A percentile compares a stretch with the other conserved stretches of the same genome.
phyloP scores from a whole-genome alignment of 2,888 invertebrate species.

The Chironomus tentans region DNA sequence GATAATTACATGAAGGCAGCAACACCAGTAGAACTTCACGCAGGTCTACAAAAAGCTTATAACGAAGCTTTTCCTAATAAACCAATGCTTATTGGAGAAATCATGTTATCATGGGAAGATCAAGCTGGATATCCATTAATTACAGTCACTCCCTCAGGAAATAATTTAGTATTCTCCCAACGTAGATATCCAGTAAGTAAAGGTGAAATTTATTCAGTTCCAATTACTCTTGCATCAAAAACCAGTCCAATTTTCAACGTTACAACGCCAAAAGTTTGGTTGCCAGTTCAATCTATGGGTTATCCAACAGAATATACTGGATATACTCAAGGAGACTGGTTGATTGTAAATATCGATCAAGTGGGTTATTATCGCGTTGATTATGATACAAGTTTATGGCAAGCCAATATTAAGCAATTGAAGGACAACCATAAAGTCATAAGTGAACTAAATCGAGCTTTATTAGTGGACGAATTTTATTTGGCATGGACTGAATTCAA shows the following conservation, averaged over 20 bases:
- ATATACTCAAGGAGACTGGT: slow-evolving; percentile 44
- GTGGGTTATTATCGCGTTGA: slow-evolving; percentile 57
- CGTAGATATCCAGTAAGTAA: background rate
- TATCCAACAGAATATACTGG: slow-evolving; percentile 33
- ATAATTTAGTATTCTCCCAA: background rate
- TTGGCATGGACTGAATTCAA: background rate
- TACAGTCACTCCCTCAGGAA: slow-evolving; percentile 29
- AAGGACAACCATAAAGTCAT: slow-evolving; percentile 35
- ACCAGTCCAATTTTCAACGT: slow-evolving; percentile 39
- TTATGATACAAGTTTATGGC: slow-evolving; percentile 55
- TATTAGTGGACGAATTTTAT: background rate
- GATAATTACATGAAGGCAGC: background rate
- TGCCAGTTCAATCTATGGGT: slow-evolving; percentile 31
- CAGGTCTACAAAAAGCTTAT: background rate
- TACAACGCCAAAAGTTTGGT: slow-evolving; percentile 46
- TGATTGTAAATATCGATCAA: slow-evolving; percentile 54
- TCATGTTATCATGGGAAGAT: slow-evolving; percentile 17
- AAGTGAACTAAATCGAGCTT: background rate
- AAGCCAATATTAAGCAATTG: slow-evolving; percentile 44
- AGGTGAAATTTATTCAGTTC: slow-evolving; percentile 46
- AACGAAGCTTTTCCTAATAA: background rate
- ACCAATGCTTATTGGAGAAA: background rate
- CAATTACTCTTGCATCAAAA: slow-evolving; percentile 45
- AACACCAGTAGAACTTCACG: background rate
- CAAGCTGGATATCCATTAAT: slow-evolving; percentile 9